These are phyloP conservation scores for Falcaria lacertinaria DNA, from an alignment of 2,888 invertebrate genomes.

Conservation along the genomic window DNA sequence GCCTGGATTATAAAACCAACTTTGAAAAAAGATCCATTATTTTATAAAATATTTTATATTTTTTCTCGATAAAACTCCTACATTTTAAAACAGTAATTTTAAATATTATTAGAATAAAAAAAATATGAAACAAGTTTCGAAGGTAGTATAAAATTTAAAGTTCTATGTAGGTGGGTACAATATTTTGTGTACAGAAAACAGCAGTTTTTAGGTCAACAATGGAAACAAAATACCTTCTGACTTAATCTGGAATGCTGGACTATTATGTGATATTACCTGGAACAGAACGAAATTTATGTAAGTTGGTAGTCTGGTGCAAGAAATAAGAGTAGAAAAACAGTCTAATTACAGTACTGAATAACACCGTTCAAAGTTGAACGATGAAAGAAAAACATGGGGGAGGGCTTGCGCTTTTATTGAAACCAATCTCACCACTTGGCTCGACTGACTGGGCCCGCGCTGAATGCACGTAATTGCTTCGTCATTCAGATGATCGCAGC, in stretches of 20 bases:
- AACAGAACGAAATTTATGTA: constrained; percentile 31
- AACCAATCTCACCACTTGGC: constrained; percentile 77
- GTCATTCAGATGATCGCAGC: constrained; percentile 75
- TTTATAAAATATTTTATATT: too few species aligned
- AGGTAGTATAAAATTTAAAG: too few species aligned
- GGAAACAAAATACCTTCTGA: neutral
- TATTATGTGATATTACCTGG: too few species aligned
- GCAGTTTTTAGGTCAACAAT: too few species aligned
- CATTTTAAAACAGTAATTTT: too few species aligned
- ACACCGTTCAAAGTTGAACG: constrained; percentile 67
- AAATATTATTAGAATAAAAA: too few species aligned
- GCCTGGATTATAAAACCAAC: too few species aligned
- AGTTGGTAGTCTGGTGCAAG: neutral
- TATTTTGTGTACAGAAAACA: too few species aligned
- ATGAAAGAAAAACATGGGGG: constrained; percentile 77
- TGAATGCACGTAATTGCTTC: constrained; percentile 76
- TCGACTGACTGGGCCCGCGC: constrained; percentile 65
- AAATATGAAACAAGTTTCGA: too few species aligned
- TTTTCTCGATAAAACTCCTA: too few species aligned
- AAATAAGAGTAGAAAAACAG: constrained; percentile 3
- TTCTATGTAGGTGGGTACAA: too few species aligned
- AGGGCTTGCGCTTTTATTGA: constrained; percentile 75
- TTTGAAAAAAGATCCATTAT: too few species aligned
- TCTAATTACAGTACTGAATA: constrained; percentile 49
- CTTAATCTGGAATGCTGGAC: constrained; percentile 10